A percentile compares a stretch with the other conserved stretches of the same genome.
Evolutionary conservation across 2,888 invertebrate species (phyloP).

Genomic region (Mythimna lalbum): DNA sequence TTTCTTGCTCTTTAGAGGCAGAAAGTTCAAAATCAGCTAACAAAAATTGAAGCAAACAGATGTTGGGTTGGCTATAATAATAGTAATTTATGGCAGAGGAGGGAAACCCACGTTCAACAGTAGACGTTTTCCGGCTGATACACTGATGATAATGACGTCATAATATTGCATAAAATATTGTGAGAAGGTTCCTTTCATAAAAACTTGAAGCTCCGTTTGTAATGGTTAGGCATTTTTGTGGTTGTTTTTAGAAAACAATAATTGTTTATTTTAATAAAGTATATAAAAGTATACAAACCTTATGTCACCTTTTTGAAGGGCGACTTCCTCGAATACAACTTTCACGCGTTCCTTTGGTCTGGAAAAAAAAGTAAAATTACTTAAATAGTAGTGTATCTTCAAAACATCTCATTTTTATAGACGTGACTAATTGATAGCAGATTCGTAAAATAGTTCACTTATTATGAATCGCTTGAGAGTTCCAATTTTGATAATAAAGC

Average conservation of each 20-base stretch:
- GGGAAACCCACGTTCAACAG: slow-evolving; percentile 12
- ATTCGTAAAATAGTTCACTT: too few relatives aligned
- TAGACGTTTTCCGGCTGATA: slow-evolving; percentile 31
- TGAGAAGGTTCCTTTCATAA: background rate
- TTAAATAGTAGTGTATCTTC: background rate
- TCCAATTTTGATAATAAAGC: too few relatives aligned
- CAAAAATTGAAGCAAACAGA: slow-evolving; percentile 19
- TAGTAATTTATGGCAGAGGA: slow-evolving; percentile 28
- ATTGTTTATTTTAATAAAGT: background rate
- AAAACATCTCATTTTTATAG: background rate
- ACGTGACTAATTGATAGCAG: too few relatives aligned
- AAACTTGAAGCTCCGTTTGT: background rate
- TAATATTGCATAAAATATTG: slow-evolving; percentile 34
- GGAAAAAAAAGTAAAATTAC: slow-evolving; percentile 77
- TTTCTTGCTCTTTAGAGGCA: background rate
- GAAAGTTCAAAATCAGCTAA: background rate
- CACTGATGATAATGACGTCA: slow-evolving; percentile 44
- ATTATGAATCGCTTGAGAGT: too few relatives aligned
- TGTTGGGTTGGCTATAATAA: slow-evolving; percentile 25
- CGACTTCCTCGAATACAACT: slow-evolving; percentile 95
- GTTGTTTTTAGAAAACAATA: background rate
- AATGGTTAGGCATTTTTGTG: background rate
- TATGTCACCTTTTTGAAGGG: slow-evolving; percentile 94
- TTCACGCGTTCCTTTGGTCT: slow-evolving; percentile 95
- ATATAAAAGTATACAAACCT: slow-evolving; percentile 88